These are phyloP conservation scores for Xenopus laevis DNA, from an alignment of 2,113 vertebrate species.

Conservation along the genomic window DNA sequence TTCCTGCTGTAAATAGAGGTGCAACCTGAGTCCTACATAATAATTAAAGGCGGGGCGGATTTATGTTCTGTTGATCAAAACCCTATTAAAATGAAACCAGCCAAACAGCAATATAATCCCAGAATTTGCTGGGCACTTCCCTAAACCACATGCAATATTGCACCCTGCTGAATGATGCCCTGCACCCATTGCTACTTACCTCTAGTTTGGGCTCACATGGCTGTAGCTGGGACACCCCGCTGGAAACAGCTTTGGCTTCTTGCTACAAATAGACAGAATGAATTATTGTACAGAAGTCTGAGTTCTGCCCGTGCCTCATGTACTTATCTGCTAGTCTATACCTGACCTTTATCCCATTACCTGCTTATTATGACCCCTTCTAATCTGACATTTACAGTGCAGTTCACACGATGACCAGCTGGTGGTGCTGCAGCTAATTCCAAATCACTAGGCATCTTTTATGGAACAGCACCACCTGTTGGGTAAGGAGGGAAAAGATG, in stretches of 20 bases:
- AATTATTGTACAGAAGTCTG: neutral
- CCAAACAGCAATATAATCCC: no score
- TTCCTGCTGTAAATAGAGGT: no score
- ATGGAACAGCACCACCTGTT: neutral
- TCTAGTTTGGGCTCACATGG: neutral
- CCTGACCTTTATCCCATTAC: neutral
- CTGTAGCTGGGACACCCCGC: neutral
- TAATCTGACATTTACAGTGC: neutral
- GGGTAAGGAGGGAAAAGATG: neutral
- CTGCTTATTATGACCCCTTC: neutral
- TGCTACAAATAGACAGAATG: constrained; percentile 6
- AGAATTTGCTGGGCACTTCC: no score
- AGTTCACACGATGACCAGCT: neutral
- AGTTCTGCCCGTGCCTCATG: neutral
- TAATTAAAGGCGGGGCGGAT: no score
- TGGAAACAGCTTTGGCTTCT: neutral
- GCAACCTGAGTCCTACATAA: no score
- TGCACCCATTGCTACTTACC: neutral
- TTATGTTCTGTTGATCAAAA: no score
- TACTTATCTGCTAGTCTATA: neutral
- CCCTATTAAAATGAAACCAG: no score
- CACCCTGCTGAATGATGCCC: no score
- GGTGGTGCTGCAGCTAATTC: neutral
- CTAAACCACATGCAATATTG: no score
- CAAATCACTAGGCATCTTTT: neutral